Conservation (phyloP, 2,113 vertebrate genomes). For the Mixornis gularis region DNA sequence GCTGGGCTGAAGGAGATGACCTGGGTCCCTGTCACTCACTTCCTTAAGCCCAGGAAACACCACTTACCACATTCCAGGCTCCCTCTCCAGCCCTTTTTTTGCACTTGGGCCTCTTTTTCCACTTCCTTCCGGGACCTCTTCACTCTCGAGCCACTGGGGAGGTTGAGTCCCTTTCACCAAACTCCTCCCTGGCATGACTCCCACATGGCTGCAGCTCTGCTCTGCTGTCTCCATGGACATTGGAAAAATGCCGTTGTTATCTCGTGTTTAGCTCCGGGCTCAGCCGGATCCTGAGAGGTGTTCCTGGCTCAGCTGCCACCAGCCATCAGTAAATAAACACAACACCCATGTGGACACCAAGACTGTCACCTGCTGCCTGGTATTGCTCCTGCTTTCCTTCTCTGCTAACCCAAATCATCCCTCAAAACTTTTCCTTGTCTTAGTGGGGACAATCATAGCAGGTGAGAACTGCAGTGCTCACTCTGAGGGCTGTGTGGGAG, state of each 20-base stretch:
- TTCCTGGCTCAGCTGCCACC: neutral
- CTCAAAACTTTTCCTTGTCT: neutral
- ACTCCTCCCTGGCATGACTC: accelerated
- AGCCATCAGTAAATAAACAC: neutral
- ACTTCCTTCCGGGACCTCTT: neutral
- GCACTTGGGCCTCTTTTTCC: neutral
- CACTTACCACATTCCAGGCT: neutral
- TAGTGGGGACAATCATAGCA: accelerated
- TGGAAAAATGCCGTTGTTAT: neutral
- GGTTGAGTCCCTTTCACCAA: neutral
- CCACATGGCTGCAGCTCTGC: accelerated
- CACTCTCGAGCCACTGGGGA: accelerated
- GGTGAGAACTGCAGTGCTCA: neutral
- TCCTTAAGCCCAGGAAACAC: neutral
- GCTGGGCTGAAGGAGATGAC: neutral
- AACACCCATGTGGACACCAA: accelerated
- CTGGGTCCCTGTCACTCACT: neutral
- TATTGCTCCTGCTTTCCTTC: neutral
- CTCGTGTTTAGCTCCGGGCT: neutral
- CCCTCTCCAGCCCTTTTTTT: neutral
- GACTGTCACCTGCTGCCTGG: neutral
- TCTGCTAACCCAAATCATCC: neutral
- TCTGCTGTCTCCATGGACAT: accelerated
- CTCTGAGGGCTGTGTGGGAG: accelerated
- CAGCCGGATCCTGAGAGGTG: accelerated